Percentiles rank a stretch among this genome's conserved stretches.
Evolutionary conservation across 1,140 invertebrate genomes (phyloP).

Genomic region (Cydia strobilella): DNA sequence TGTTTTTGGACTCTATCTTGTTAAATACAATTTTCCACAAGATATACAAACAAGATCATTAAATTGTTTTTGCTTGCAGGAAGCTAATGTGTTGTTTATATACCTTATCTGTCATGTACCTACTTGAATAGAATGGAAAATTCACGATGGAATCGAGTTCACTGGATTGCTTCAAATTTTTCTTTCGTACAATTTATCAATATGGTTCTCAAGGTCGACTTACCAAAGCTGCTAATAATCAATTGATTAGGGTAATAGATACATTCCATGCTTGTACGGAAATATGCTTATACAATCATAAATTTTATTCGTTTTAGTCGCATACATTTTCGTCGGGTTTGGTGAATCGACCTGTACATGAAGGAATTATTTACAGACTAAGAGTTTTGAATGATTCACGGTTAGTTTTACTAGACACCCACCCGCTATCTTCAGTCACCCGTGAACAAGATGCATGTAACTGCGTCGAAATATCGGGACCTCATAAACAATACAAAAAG

Average conservation of each 20-base stretch:
- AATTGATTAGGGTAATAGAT: too few species aligned
- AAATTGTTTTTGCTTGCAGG: conserved; percentile 6
- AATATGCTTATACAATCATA: too few species aligned
- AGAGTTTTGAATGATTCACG: too few species aligned
- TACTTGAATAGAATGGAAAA: not conserved
- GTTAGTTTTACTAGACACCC: too few species aligned
- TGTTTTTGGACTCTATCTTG: not conserved
- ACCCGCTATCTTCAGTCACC: too few species aligned
- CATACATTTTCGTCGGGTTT: too few species aligned
- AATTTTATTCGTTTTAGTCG: too few species aligned
- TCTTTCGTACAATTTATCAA: not conserved
- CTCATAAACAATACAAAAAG: too few species aligned
- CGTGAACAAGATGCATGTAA: too few species aligned
- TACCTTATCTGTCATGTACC: not conserved
- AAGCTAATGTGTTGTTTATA: not conserved
- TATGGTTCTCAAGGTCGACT: not conserved
- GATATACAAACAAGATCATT: not conserved
- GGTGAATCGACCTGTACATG: too few species aligned
- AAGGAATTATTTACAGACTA: not conserved
- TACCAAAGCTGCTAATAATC: not conserved
- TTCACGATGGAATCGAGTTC: not conserved
- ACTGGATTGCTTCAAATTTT: not conserved
- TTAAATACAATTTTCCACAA: not conserved
- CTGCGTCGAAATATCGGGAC: too few species aligned
- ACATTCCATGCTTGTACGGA: too few species aligned